Evolutionary conservation across 2,888 invertebrate genomes (phyloP).

Genomic region (Zhuqinia jingwanae): DNA sequence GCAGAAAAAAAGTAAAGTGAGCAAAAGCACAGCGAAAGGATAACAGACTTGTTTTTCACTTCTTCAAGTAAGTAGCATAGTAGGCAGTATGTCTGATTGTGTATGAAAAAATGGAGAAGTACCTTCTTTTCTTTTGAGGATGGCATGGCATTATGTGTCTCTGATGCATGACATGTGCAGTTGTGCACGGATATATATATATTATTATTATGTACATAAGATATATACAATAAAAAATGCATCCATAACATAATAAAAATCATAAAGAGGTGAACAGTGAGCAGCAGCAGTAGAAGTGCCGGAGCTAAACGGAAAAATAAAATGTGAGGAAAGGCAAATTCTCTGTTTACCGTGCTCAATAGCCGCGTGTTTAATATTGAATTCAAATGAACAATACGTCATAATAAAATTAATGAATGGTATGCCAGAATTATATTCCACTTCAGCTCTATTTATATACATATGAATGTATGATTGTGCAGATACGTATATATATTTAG

Average conservation of each 20-base stretch:
- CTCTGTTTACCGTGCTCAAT: slow-evolving; percentile 32
- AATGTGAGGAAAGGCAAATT: neutral
- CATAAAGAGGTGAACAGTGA: slow-evolving; percentile 14
- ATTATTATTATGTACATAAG: neutral
- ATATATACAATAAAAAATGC: neutral
- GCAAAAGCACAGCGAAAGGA: slow-evolving; percentile 6
- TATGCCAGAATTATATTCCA: neutral
- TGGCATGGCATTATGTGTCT: slow-evolving; percentile 42
- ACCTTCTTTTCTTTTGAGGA: no score
- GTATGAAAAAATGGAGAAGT: no score
- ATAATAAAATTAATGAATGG: slow-evolving; percentile 28
- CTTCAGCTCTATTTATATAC: neutral
- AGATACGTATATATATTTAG: no score
- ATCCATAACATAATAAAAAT: neutral
- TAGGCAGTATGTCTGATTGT: neutral
- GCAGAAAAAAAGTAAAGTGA: no score
- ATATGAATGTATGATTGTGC: no score
- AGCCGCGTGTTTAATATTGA: slow-evolving; percentile 27
- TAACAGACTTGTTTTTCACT: slow-evolving; percentile 60
- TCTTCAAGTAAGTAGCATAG: no score
- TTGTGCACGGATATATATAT: neutral
- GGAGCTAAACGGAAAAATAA: no score
- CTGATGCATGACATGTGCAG: slow-evolving; percentile 56
- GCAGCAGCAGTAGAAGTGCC: neutral
- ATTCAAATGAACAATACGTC: slow-evolving; percentile 43